A percentile compares a stretch with the other conserved stretches of the same genome.
These are phyloP conservation scores for Epistrophe eligans DNA, from an alignment of 2,888 invertebrate genomes.

Conservation along the genomic window DNA sequence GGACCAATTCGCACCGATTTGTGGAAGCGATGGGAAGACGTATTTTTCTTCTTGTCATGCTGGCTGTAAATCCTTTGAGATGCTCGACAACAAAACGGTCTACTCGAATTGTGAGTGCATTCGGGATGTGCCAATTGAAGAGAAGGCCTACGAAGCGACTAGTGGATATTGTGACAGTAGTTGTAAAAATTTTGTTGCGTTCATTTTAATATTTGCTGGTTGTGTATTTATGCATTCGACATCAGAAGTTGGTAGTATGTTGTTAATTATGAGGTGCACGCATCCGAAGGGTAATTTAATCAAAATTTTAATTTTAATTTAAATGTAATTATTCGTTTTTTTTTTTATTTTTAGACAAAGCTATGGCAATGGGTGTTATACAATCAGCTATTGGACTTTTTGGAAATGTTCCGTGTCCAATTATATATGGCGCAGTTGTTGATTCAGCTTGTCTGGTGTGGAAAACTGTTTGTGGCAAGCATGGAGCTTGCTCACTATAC, in stretches of 20 bases:
- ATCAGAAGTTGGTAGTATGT: constrained; percentile 95
- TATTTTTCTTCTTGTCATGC: constrained; percentile 96
- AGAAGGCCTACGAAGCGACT: constrained; percentile 84
- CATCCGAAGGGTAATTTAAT: constrained; percentile 88
- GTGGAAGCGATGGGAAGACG: constrained; percentile 92
- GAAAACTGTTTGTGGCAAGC: constrained; percentile 91
- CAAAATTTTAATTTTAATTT: neutral
- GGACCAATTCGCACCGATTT: constrained; percentile 92
- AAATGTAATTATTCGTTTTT: constrained; percentile 2
- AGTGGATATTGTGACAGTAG: constrained; percentile 92
- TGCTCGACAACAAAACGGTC: constrained; percentile 86
- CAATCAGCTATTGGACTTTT: constrained; percentile 97
- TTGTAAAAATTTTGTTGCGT: constrained; percentile 91
- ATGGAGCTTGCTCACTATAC: constrained; percentile 95
- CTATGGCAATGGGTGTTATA: constrained; percentile 97
- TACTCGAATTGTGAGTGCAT: constrained; percentile 86
- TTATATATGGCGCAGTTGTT: constrained; percentile 95
- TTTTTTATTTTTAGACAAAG: constrained; percentile 88
- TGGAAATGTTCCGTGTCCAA: constrained; percentile 97
- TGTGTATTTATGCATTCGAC: constrained; percentile 97
- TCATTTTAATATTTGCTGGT: constrained; percentile 92
- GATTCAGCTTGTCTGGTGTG: constrained; percentile 96
- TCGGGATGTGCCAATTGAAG: constrained; percentile 78
- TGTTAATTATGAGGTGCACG: constrained; percentile 95
- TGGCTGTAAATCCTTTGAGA: constrained; percentile 89